Percentiles rank a stretch among this genome's conserved stretches.
Conservation (phyloP, 2,113 vertebrate species). For the Psophia crepitans region DNA sequence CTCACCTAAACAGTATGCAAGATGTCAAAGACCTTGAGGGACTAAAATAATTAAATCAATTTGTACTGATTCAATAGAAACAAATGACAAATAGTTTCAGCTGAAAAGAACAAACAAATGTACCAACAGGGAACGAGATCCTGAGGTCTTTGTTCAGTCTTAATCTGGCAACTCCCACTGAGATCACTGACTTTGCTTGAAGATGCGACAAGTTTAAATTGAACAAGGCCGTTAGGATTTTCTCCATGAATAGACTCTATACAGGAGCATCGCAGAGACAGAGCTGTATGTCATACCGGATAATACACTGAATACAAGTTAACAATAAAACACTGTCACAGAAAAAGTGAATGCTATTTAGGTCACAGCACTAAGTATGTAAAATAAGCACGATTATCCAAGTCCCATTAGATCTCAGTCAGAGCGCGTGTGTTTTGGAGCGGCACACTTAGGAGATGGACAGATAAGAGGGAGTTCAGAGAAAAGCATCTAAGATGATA, state of each 20-base stretch:
- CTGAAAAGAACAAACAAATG: constrained; percentile 26
- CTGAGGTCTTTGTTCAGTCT: neutral
- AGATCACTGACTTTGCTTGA: neutral
- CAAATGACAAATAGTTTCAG: constrained; percentile 5
- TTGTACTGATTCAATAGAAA: constrained; percentile 20
- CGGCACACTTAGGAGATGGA: neutral
- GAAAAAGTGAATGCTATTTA: neutral
- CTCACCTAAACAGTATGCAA: neutral
- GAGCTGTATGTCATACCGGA: neutral
- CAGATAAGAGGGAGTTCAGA: constrained; percentile 18
- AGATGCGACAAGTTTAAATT: neutral
- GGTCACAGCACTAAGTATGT: constrained; percentile 25
- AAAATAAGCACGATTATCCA: constrained; percentile 20
- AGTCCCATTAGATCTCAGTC: neutral
- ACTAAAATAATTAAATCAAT: constrained; percentile 39
- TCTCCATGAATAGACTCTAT: neutral
- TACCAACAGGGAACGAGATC: neutral
- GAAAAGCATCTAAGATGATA: constrained; percentile 17
- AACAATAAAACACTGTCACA: neutral
- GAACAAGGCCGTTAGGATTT: neutral
- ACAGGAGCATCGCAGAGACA: neutral
- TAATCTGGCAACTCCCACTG: constrained; percentile 10
- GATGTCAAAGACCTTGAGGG: neutral
- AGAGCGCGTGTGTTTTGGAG: neutral
- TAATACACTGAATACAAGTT: neutral